Base-by-base conservation (phyloP, 2,888 invertebrate species). In the Smittia sp. region DNA sequence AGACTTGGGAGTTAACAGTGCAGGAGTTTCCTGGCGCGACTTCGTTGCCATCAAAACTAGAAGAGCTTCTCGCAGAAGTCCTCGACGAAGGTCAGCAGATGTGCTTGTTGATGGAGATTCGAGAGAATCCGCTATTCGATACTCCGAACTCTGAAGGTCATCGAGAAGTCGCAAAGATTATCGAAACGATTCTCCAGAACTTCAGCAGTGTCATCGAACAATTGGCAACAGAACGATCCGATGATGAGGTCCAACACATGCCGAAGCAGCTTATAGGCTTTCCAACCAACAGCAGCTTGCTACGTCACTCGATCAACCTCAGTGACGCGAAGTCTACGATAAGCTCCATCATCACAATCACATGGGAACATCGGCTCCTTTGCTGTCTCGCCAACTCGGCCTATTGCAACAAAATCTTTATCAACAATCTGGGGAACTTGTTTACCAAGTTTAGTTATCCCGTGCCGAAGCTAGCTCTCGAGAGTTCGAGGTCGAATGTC, bases 331-430 rank as follows among this genome's bases (percentile, higher is more conserved):
- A 73, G 15, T 73, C 65, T 1, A 39, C 72, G 39, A 41, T 65
- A 11, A 65, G 65, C 9, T 63, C 73, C 0, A 65, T 52, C 13
- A 46, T 73, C 1, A 72, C 63, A 6, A 73, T 73, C 4, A 73
- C 87, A 68, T 91, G 91, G 90, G 93, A 93, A 80, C 90, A 91
- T 78, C 86, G 92, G 74, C 85, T 96, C 76, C 85, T 97, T 58
- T 90, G 95, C 75, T 92, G 94, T 70, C 85, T 94, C 75, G 93
- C 95, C 77, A 96, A 97, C 82, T 94, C 94, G 79, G 89, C 90
- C 75, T 94, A 93, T 80, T 93, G 94, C 4, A 86, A 90, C 74
- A 88, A 88, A 75, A 86, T 87, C 66, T 88, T 93, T 68, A 85
- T 96, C 75, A 88, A 90, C 1, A 86, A 89, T 77, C 85, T 96